Conservation (phyloP, 2,888 invertebrate genomes). For the Leucophenga montana region DNA sequence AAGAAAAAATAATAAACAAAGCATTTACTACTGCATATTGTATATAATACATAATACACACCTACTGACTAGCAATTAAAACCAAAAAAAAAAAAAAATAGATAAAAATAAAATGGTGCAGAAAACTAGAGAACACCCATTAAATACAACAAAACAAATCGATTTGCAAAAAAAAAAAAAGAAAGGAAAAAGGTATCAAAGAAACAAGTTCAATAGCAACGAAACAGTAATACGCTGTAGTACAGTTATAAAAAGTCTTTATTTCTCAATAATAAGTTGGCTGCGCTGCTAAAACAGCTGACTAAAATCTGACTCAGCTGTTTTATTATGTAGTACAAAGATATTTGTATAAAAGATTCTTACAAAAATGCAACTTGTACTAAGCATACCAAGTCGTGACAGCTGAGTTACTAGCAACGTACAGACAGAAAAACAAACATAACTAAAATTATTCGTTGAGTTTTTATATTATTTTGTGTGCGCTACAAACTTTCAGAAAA, state of each 20-base stretch:
- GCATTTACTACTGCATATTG: neutral
- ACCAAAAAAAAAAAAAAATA: neutral
- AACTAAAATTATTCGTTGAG: too few species aligned
- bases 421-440: too few species aligned
- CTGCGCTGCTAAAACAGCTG: too few species aligned
- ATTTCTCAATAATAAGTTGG: too few species aligned
- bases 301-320: too few species aligned
- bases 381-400: too few species aligned
- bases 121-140: slow-evolving; percentile 6
- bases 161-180: neutral
- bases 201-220: neutral
- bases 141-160: neutral
- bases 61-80: too few species aligned
- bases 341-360: neutral
- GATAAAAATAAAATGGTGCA: neutral
- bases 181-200: neutral
- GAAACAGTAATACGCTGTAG: neutral
- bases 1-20: neutral
- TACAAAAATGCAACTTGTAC: too few species aligned
- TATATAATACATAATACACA: slow-evolving; percentile 4
- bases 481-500: too few species aligned
- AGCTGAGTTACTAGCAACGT: too few species aligned
- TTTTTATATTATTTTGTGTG: too few species aligned
- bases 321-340: neutral
- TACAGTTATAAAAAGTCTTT: too few species aligned